A percentile compares a stretch with the other conserved stretches of the same genome.
phyloP scores from a whole-genome alignment of 2,888 invertebrate species.

The Syrista parreyssii region DNA sequence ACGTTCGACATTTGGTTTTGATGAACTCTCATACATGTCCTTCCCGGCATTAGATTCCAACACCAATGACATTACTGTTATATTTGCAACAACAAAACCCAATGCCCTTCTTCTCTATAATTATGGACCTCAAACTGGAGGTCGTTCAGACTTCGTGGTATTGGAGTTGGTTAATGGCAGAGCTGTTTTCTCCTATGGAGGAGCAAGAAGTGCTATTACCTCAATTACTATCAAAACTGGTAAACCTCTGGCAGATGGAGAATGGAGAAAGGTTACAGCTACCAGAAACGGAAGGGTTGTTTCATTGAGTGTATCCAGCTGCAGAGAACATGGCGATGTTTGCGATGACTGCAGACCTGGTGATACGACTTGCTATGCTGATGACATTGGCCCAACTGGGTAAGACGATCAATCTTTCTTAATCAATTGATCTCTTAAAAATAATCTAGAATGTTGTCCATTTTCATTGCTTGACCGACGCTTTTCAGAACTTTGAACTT shows the following conservation, averaged over 20 bases:
- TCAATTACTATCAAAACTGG: constrained; percentile 77
- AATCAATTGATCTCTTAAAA: neutral
- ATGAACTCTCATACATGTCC: constrained; percentile 88
- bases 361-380: constrained; percentile 84
- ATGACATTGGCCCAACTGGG: constrained; percentile 90
- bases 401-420: constrained; percentile 60
- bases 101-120: constrained; percentile 92
- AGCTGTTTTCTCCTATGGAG: constrained; percentile 90
- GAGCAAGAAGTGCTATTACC: constrained; percentile 88
- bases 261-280: constrained; percentile 92
- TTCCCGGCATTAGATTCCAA: constrained; percentile 87
- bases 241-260: constrained; percentile 81
- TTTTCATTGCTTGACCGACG: neutral
- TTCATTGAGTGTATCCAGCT: constrained; percentile 83
- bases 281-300: constrained; percentile 90
- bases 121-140: constrained; percentile 88
- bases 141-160: constrained; percentile 92
- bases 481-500: constrained; percentile 87
- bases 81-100: constrained; percentile 89
- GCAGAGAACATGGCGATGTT: constrained; percentile 86
- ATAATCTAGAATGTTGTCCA: neutral
- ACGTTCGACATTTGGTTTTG: constrained; percentile 89
- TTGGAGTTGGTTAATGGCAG: constrained; percentile 87
- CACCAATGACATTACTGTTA: constrained; percentile 90
- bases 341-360: constrained; percentile 89